phyloP scores from a whole-genome alignment of 2,113 vertebrate species.

The Ivindomyrus marchei region DNA sequence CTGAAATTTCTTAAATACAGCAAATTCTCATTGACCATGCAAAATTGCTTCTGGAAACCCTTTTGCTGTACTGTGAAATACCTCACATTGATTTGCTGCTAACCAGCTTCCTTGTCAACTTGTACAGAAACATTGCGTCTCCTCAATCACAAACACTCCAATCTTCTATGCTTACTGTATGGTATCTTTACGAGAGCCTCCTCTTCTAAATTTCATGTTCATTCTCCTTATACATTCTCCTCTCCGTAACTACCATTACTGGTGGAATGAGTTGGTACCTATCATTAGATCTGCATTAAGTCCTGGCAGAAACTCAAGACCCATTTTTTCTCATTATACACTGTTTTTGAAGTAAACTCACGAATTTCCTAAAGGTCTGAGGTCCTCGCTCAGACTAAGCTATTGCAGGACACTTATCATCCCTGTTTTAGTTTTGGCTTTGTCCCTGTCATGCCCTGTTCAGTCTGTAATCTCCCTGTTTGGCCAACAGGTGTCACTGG shows the following conservation, averaged over 20 bases:
- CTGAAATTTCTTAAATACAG: background rate
- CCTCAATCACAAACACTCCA: background rate
- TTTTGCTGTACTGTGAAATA: background rate
- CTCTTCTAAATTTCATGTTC: background rate
- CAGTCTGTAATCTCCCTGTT: background rate
- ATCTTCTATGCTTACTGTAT: background rate
- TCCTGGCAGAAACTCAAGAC: background rate
- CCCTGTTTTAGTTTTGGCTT: background rate
- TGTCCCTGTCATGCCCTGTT: background rate
- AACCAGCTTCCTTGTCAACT: background rate
- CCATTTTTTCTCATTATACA: background rate
- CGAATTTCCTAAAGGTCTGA: background rate
- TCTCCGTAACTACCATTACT: background rate
- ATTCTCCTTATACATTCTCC: background rate
- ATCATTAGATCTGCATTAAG: background rate
- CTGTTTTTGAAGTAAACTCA: background rate
- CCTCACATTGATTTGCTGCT: background rate
- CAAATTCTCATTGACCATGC: background rate
- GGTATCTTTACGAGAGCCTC: background rate
- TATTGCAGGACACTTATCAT: background rate
- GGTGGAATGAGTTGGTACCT: background rate
- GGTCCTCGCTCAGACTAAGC: background rate
- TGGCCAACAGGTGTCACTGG: background rate
- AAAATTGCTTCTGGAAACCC: background rate
- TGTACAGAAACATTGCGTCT: background rate